Conservation (phyloP, 2,888 invertebrate species). For the Priocnemis perturbator region DNA sequence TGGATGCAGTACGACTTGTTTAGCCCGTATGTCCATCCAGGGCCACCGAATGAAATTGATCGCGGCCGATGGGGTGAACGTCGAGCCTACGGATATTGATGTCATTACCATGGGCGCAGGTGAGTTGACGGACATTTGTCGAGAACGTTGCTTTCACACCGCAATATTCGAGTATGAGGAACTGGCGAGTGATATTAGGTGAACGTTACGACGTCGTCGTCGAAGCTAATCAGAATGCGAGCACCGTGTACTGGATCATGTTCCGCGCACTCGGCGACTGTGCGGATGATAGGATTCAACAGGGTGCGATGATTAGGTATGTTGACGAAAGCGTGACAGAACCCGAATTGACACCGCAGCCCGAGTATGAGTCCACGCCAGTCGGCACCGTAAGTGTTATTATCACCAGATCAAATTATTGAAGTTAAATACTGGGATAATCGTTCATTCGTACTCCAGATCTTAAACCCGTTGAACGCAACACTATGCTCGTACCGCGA, state of each 20-base stretch:
- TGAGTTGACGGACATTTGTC: not conserved
- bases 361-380: no score
- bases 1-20: conserved; percentile 76
- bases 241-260: conserved; percentile 77
- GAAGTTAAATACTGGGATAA: no score
- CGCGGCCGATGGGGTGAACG: not conserved
- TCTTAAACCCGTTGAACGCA: no score
- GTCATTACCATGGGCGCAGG: not conserved
- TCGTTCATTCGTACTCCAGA: no score
- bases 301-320: conserved; percentile 6
- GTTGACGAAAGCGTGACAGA: no score
- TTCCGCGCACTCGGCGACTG: not conserved
- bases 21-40: not conserved
- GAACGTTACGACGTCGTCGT: conserved; percentile 93
- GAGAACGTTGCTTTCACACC: not conserved
- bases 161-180: no score
- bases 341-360: no score
- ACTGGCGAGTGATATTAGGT: conserved; percentile 76
- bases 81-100: conserved; percentile 1
- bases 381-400: no score
- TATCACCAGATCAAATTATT: no score
- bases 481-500: no score
- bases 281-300: not conserved
- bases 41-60: not conserved
- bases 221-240: conserved; percentile 82